phyloP scores from a whole-genome alignment of 2,113 vertebrate species.

The Ranitomeya variabilis region DNA sequence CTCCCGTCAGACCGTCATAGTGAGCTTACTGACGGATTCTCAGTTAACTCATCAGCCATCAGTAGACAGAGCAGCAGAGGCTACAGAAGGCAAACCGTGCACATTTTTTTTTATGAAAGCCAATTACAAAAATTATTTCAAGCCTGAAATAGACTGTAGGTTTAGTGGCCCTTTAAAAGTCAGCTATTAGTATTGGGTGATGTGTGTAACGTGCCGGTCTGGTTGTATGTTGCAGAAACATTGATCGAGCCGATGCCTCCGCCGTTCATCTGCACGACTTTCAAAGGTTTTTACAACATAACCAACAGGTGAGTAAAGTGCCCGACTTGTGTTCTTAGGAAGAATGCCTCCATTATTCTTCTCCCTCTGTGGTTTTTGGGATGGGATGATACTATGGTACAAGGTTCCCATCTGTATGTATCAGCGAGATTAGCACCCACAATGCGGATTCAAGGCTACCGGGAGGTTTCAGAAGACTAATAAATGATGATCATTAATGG shows the following conservation, averaged over 20 bases:
- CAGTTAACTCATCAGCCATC: no score
- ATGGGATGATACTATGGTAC: not conserved
- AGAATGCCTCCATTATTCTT: not conserved
- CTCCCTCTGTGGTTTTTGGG: not conserved
- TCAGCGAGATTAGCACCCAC: not conserved
- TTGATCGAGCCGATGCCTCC: conserved; percentile 86
- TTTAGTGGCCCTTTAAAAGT: not conserved
- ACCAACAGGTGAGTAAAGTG: conserved; percentile 80
- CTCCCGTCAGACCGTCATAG: no score
- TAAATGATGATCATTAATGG: not conserved
- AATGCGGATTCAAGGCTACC: not conserved
- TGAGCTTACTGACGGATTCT: no score
- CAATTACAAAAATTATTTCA: no score
- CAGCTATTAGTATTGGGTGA: not conserved
- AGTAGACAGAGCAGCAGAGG: no score
- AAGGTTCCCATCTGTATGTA: not conserved
- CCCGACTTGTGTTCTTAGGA: not conserved
- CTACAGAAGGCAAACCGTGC: no score
- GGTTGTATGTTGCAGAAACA: conserved; percentile 76
- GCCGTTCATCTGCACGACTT: conserved; percentile 89
- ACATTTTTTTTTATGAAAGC: no score
- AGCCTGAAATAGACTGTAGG: not conserved
- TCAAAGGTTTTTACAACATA: conserved; percentile 87
- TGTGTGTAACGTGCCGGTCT: not conserved
- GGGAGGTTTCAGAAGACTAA: not conserved